A percentile compares a stretch with the other conserved stretches of the same genome.
These are phyloP conservation scores for Hiodon alosoides DNA, from an alignment of 2,113 vertebrate genomes.

Conservation along the genomic window DNA sequence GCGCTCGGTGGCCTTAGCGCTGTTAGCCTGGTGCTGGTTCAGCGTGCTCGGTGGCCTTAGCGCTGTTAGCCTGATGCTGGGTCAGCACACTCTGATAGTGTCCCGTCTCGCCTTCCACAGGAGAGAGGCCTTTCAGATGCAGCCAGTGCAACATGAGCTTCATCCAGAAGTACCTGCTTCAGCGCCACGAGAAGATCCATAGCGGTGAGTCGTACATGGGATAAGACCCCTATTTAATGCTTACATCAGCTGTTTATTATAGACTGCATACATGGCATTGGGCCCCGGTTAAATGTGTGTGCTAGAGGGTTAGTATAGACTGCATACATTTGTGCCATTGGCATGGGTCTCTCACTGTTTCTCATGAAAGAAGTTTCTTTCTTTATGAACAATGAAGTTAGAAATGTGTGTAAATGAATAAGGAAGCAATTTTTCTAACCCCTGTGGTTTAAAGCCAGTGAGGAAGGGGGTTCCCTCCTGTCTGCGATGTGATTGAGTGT, in stretches of 20 bases:
- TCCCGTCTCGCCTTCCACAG: conserved; percentile 38
- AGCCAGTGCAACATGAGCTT: conserved; percentile 98
- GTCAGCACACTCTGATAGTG: not conserved
- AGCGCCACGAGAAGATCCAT: conserved; percentile 96
- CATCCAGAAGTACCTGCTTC: conserved; percentile 97
- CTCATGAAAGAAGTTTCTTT: not conserved
- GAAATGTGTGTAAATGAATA: no score
- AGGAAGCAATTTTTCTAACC: no score
- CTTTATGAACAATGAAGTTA: not conserved
- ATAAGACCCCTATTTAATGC: not conserved
- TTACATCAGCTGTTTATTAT: not conserved
- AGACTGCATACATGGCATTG: no score
- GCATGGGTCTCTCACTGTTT: not conserved
- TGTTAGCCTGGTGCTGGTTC: no score
- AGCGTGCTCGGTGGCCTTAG: no score
- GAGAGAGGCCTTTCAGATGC: conserved; percentile 95
- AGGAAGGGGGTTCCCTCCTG: not conserved
- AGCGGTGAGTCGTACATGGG: conserved; percentile 64
- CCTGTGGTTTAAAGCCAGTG: no score
- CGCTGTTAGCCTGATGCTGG: no score
- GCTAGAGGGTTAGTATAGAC: no score
- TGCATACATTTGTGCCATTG: no score
- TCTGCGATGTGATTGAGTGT: not conserved
- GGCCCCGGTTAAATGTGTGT: no score
- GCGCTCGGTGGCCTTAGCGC: no score